Evolutionary conservation across 2,113 vertebrate genomes (phyloP).

Genomic region (Scartelaos histophorus): DNA sequence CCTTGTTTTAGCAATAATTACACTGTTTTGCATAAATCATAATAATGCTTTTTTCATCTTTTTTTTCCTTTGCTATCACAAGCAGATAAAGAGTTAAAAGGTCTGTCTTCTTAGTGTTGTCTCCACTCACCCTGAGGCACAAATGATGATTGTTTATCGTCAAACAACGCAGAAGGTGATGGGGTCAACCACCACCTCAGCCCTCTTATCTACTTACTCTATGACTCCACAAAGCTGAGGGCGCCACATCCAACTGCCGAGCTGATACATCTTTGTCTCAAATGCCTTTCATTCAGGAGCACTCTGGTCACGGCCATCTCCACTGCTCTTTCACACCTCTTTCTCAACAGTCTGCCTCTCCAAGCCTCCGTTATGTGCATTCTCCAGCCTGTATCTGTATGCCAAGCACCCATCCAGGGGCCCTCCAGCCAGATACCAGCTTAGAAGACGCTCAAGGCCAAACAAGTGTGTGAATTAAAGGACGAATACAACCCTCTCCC

Average conservation of each 20-base stretch:
- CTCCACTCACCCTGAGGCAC: not conserved
- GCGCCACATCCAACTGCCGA: conserved; percentile 6
- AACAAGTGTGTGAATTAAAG: conserved; percentile 70
- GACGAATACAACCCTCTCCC: conserved; percentile 53
- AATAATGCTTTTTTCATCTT: not conserved
- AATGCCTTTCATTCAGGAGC: conserved; percentile 5
- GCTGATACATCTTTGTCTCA: not conserved
- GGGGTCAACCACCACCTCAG: conserved; percentile 26
- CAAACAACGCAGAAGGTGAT: conserved; percentile 1
- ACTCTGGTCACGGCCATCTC: conserved; percentile 24
- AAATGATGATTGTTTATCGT: not conserved
- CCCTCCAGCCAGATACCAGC: conserved; percentile 62
- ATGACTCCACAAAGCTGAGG: conserved; percentile 25
- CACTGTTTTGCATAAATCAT: not conserved
- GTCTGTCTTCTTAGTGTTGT: not conserved
- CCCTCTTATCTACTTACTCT: conserved; percentile 20
- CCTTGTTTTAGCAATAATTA: too few species aligned
- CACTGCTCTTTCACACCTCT: conserved; percentile 40
- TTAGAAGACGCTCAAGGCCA: conserved; percentile 70
- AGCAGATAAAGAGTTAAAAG: not conserved
- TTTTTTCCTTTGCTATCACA: not conserved
- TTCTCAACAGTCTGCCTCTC: conserved; percentile 45
- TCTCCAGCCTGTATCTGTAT: conserved; percentile 61
- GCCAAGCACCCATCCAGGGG: conserved; percentile 58
- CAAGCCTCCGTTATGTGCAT: conserved; percentile 29